Conservation (phyloP, 2,888 invertebrate species). For the Cyrtodaria siliqua region DNA sequence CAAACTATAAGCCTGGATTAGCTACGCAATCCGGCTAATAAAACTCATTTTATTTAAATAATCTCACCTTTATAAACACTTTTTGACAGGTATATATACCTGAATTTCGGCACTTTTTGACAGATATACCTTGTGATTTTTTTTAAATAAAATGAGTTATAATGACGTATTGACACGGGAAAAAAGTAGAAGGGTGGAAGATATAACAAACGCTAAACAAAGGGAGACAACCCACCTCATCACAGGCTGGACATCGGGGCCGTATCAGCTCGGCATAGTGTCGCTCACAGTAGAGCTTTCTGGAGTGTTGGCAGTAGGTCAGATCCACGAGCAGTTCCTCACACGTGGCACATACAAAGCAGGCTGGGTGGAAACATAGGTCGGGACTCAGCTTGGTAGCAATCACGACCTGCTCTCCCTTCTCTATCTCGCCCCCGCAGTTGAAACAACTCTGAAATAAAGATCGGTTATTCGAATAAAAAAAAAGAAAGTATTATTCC, state of each 20-base stretch:
- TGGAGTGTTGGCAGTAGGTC: constrained; percentile 96
- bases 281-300: constrained; percentile 95
- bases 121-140: too few species aligned
- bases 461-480: too few species aligned
- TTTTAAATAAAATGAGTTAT: too few species aligned
- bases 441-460: constrained; percentile 91
- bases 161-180: too few species aligned
- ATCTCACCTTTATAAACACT: too few species aligned
- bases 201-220: not conserved
- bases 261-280: constrained; percentile 98
- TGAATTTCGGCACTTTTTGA: too few species aligned
- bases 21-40: too few species aligned
- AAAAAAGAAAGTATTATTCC: not conserved
- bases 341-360: constrained; percentile 96
- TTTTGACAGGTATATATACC: too few species aligned
- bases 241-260: constrained; percentile 98
- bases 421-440: constrained; percentile 93
- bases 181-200: too few species aligned
- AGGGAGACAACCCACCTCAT: constrained; percentile 93
- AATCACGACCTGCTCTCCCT: constrained; percentile 93
- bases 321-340: constrained; percentile 97
- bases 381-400: constrained; percentile 93
- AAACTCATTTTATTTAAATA: too few species aligned
- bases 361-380: constrained; percentile 94
- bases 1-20: too few species aligned